Percentiles rank a stretch among this genome's conserved stretches.
phyloP scores from a whole-genome alignment of 2,113 vertebrate genomes.

The Blennius ocellaris region DNA sequence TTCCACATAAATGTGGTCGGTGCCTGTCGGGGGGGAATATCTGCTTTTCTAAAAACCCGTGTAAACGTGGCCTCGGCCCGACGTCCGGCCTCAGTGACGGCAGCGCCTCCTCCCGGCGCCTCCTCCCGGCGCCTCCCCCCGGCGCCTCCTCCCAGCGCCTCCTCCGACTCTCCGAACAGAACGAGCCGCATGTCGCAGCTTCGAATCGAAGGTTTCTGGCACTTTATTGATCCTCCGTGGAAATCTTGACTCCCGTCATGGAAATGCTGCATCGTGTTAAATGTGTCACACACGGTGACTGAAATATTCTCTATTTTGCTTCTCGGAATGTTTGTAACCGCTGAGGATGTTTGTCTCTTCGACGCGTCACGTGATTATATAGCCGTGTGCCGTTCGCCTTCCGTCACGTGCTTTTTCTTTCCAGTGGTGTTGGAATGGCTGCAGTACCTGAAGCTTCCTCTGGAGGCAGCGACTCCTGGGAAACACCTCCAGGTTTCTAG shows the following conservation, averaged over 20 bases:
- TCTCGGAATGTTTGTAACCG: slow-evolving; percentile 56
- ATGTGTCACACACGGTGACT: slow-evolving; percentile 52
- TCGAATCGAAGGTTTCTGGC: slow-evolving; percentile 48
- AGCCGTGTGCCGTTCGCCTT: slow-evolving; percentile 34
- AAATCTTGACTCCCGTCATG: slow-evolving; percentile 45
- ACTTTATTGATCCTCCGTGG: slow-evolving; percentile 59
- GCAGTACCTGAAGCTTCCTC: slow-evolving; percentile 28
- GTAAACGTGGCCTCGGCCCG: not conserved
- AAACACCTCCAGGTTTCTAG: no score
- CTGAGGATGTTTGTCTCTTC: slow-evolving; percentile 45
- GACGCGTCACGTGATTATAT: slow-evolving; percentile 41
- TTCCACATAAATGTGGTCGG: no score
- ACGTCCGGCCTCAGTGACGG: slow-evolving; percentile 27
- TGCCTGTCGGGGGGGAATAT: no score
- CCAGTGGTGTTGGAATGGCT: slow-evolving; percentile 51
- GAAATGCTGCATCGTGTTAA: slow-evolving; percentile 70
- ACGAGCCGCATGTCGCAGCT: slow-evolving; percentile 33
- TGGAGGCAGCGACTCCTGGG: no score
- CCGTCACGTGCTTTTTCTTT: slow-evolving; percentile 44
- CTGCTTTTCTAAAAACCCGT: no score
- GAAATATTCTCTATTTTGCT: slow-evolving; percentile 64
- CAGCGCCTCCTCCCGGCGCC: no score
- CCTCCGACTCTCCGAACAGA: slow-evolving; percentile 25
- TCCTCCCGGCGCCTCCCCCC: no score
- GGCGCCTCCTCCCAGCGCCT: slow-evolving; percentile 32